phyloP scores from a whole-genome alignment of 2,888 invertebrate genomes.

The Ormia ochracea region DNA sequence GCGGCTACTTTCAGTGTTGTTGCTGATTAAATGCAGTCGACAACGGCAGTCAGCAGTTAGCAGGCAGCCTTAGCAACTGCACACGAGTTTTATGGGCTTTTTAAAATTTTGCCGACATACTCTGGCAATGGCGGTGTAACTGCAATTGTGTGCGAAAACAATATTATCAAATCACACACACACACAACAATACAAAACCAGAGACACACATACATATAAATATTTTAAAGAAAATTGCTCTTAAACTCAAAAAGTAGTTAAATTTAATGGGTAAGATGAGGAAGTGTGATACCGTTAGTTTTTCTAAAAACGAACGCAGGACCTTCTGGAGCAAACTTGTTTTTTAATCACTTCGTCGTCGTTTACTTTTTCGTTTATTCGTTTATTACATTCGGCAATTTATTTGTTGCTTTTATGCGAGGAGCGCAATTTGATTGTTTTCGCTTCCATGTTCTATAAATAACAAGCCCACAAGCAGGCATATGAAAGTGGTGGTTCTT shows the following conservation, averaged over 20 bases:
- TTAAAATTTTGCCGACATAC: neutral
- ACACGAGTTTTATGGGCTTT: slow-evolving; percentile 44
- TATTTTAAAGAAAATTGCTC: neutral
- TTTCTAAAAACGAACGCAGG: slow-evolving; percentile 21
- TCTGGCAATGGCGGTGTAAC: slow-evolving; percentile 15
- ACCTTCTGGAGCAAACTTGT: slow-evolving; percentile 43
- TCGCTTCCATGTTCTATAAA: slow-evolving; percentile 34
- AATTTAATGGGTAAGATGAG: neutral
- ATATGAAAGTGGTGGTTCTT: neutral
- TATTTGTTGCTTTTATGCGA: neutral
- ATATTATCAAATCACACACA: neutral
- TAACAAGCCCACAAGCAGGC: neutral
- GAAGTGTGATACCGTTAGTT: neutral
- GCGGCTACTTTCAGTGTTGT: slow-evolving; percentile 14
- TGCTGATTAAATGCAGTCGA: slow-evolving; percentile 33
- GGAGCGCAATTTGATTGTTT: neutral
- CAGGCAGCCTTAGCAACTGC: slow-evolving; percentile 38
- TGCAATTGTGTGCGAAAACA: slow-evolving; percentile 13
- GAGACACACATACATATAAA: neutral
- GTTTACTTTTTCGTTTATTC: slow-evolving; percentile 2
- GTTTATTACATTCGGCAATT: slow-evolving; percentile 19
- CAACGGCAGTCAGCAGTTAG: slow-evolving; percentile 1
- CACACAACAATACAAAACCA: no score
- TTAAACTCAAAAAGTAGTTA: neutral
- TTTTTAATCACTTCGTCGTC: slow-evolving; percentile 20